A percentile compares a stretch with the other conserved stretches of the same genome.
Evolutionary conservation across 2,113 vertebrate genomes (phyloP).

Genomic region (Ascaphus truei): DNA sequence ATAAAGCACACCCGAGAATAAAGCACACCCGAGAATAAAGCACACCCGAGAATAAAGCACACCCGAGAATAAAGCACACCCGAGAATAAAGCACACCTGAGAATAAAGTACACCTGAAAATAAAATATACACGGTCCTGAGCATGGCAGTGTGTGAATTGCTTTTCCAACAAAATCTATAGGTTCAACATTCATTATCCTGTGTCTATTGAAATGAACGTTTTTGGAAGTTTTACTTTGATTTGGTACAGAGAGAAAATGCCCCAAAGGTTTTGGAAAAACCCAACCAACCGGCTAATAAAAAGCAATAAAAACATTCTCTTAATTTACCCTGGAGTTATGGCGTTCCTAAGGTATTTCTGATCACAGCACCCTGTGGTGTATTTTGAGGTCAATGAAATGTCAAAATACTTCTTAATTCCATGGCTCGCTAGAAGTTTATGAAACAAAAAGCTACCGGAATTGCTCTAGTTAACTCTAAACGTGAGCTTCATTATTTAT

Average conservation of each 20-base stretch:
- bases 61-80: no score
- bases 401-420: slow-evolving; percentile 18
- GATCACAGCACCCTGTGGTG: not conserved
- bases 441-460: not conserved
- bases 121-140: no score
- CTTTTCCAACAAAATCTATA: no score
- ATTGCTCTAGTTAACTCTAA: no score
- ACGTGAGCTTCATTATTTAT: no score
- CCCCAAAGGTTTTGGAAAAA: not conserved
- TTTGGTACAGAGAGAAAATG: not conserved
- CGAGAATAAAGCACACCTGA: no score
- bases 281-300: not conserved
- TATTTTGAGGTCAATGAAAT: slow-evolving; percentile 3
- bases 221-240: not conserved
- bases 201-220: not conserved
- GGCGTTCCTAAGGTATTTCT: not conserved
- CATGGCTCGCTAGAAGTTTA: not conserved
- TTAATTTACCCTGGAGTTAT: not conserved
- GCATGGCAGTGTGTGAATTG: no score
- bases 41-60: no score
- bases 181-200: not conserved
- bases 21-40: no score
- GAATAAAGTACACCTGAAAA: no score
- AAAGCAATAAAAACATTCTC: not conserved
- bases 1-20: no score